Base-by-base conservation (phyloP, 2,113 vertebrate genomes). In the Corydoras maculifer region DNA sequence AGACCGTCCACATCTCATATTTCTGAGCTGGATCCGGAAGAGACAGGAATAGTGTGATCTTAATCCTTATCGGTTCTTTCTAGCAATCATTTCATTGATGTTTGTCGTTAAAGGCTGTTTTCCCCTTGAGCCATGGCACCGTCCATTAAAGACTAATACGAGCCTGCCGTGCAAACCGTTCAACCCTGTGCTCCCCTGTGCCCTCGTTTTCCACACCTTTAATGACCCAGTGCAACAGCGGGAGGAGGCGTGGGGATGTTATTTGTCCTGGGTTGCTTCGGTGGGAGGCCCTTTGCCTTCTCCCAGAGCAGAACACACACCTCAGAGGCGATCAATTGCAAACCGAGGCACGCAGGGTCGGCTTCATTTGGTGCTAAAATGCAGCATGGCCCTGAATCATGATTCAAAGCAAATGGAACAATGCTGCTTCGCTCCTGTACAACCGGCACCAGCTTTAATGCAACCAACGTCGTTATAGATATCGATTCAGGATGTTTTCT, bases 161-260 rank as follows among this genome's bases (percentile, higher is more conserved):
- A 57, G 63, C 48, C 65, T 57, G 57, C 74, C 65, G 25, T 43
- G 68, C 59, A 65, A 66, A 65, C 29, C 68, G 71, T 74, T 73
- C 57, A 68, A 66, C 70, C 73, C 58, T 62, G 64, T 71, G 72
- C 68, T 72, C 53, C 69, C 61, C 60, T 53, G 60, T 64, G 14
- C 66, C 32, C 78, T 78, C 76, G 51, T 74, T 68, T 68, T 78
- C 80, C 64, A 18, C 62, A 68, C 71, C 70, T 64, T 78, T 68
- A 30, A 54, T 71, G 73, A 80, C 77, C 77, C 65, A 9, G 50
- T 31, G 58, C 53, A 64, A 69, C 54, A 53, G 70, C 67, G 60
- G 31, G 65, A 72, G 64, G 35, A 66, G 61, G 54, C 54, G 67
- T n/a, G 29, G 32, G 61, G 29, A 66, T 57, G 69, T 74, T 78